A percentile compares a stretch with the other conserved stretches of the same genome.
Evolutionary conservation across 2,113 vertebrate genomes (phyloP).

Genomic region (mouse (Mus musculus)): GRCm39 chr5:151154501-151155000

Average conservation of each 20-base stretch:
- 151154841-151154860: not conserved
- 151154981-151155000: conserved; percentile 80
- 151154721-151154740: not conserved
- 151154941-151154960: conserved; percentile 65
- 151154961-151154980: conserved; percentile 67
- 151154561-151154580: not conserved
- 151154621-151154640: not conserved
- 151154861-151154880: not conserved
- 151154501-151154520: not conserved
- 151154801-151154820: conserved; percentile 7
- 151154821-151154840: not conserved
- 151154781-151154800: conserved; percentile 26
- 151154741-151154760: conserved; percentile 29
- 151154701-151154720: not conserved
- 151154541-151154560: not conserved
- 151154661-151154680: not conserved
- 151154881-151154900: not conserved
- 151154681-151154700: conserved; percentile 14
- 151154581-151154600: not conserved
- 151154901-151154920: conserved; percentile 47
- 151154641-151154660: not conserved
- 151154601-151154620: not conserved
- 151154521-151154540: not conserved
- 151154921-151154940: conserved; percentile 73
- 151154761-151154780: not conserved